Base-by-base conservation (phyloP, 2,888 invertebrate genomes). In the Pherbina coryleti region DNA sequence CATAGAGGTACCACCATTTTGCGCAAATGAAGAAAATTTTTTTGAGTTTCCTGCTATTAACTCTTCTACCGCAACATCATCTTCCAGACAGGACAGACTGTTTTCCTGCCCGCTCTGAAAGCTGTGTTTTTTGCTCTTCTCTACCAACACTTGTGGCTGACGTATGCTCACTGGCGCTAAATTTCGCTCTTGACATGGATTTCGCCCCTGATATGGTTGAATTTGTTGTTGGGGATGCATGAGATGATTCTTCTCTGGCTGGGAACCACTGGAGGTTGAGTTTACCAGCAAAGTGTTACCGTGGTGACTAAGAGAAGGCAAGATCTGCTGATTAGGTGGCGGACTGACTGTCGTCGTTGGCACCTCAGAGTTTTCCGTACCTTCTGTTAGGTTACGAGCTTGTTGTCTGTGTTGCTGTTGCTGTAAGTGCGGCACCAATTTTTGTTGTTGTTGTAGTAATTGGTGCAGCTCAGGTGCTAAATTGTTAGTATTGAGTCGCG, bases 181-280 rank as follows among this genome's bases (percentile, higher is more conserved):
- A 90, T 96, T 96, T 11, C 95, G 90, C 85, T 95, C 95, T 85
- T 94, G 91, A 81, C 96, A 97, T 11, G 94, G 93, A 91, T 96
- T 97, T 37, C 95, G 91, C 0, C 97, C 97, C 88, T 96, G 95
- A 89, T 96, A 95, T 0, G 96, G 95, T 85, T 95, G 96, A 64
- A 96, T 90, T 51, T 93, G 93, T 25, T 93, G 93, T 2, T 88
- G 88, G 11, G 88, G 85, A 76, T 87, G 86, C 78, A 86, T 89
- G 62, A 89, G 83, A 78, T 87, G 89, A 83, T 90, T 90, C 78
- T 90, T 90, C 75, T 89, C 88, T 2, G 85, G 82, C 0, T 67
- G 75, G 53, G 28, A 49, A 25, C n/a, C 5, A n/a, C 14, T 44
- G 19, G 73, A 25, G 31, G 17, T n/a, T 51, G 28, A 83, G 44